Conservation (phyloP, 2,797 vertebrate species). For the Sebastes taczanowskii region DNA sequence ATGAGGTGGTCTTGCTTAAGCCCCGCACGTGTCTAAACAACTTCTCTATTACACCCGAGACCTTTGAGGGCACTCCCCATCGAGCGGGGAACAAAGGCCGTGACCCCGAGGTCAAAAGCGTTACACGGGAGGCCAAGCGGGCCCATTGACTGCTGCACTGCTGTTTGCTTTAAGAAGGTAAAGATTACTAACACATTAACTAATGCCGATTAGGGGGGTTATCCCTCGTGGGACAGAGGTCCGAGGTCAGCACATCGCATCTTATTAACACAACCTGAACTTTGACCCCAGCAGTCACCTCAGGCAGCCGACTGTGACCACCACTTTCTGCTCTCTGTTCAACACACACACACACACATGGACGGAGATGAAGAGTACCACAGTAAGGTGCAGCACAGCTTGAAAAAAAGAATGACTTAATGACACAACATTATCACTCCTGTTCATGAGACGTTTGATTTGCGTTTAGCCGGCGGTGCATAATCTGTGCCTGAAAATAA, state of each 20-base stretch:
- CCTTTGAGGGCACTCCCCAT: conserved; percentile 89
- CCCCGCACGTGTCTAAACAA: conserved; percentile 93
- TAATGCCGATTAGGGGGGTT: conserved; percentile 94
- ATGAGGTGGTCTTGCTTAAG: conserved; percentile 75
- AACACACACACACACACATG: not conserved
- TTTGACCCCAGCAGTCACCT: conserved; percentile 72
- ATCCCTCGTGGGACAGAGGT: conserved; percentile 84
- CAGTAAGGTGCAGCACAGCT: conserved; percentile 50
- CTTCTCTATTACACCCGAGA: conserved; percentile 89
- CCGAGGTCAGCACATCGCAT: conserved; percentile 74
- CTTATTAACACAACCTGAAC: conserved; percentile 81
- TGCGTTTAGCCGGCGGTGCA: not conserved
- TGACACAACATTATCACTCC: not conserved
- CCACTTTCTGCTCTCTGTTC: conserved; percentile 39
- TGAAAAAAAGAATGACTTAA: conserved; percentile 20
- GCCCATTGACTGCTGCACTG: conserved; percentile 84
- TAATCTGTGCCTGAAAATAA: not conserved
- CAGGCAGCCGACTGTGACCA: conserved; percentile 69
- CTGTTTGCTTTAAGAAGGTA: conserved; percentile 96
- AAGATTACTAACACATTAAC: conserved; percentile 93
- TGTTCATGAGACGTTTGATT: not conserved
- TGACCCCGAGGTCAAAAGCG: conserved; percentile 92
- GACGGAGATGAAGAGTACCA: not conserved
- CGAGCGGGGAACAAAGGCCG: conserved; percentile 92
- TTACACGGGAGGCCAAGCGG: conserved; percentile 88